Conservation (phyloP, 2,888 invertebrate species). For the Doris montereyensis region DNA sequence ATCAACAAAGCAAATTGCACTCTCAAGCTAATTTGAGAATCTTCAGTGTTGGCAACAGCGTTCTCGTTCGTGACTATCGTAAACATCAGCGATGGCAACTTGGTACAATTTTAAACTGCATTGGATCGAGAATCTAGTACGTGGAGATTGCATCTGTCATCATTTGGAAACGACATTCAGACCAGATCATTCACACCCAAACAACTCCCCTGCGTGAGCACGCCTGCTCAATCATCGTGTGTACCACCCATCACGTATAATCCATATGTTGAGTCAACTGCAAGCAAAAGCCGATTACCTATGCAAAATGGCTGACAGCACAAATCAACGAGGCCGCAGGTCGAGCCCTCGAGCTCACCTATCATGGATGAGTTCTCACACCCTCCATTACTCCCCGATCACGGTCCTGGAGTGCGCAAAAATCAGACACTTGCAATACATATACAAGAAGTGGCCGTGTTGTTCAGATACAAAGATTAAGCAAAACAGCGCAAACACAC, state of each 20-base stretch:
- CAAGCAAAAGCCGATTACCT: not conserved
- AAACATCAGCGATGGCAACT: conserved; percentile 18
- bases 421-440: not conserved
- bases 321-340: not conserved
- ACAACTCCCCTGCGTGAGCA: no score
- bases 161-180: not conserved
- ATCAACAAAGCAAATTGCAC: not conserved
- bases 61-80: not conserved
- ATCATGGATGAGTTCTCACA: not conserved
- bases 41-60: not conserved
- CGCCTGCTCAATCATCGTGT: not conserved
- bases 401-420: not conserved
- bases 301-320: not conserved
- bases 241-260: no score
- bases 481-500: no score
- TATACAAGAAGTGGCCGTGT: not conserved
- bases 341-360: conserved; percentile 8
- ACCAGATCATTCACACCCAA: conserved; percentile 1
- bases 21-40: not conserved
- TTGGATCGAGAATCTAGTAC: not conserved
- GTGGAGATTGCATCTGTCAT: conserved; percentile 9
- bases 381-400: not conserved
- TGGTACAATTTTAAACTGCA: not conserved
- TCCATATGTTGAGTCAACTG: no score
- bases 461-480: no score